These are phyloP conservation scores for Campoletis raptor DNA, from an alignment of 2,888 invertebrate genomes.

Conservation along the genomic window DNA sequence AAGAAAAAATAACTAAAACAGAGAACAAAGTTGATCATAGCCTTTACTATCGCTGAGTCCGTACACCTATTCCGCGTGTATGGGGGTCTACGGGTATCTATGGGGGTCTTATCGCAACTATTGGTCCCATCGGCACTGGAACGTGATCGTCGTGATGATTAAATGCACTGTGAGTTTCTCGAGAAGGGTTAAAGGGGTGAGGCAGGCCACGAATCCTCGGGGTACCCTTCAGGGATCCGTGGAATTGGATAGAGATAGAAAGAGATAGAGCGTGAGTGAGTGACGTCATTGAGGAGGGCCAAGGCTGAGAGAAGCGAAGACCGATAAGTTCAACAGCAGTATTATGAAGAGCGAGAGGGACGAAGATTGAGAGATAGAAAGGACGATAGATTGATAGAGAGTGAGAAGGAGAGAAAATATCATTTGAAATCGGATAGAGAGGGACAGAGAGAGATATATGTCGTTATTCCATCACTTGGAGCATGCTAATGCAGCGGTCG, in stretches of 20 bases:
- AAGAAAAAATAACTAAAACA: not conserved
- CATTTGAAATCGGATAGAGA: constrained; percentile 10
- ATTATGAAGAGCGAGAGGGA: not conserved
- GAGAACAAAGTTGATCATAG: not conserved
- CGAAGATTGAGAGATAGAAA: constrained; percentile 10
- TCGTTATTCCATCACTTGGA: constrained; percentile 63
- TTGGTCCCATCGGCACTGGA: constrained; percentile 56
- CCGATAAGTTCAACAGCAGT: constrained; percentile 27
- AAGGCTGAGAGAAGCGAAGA: constrained; percentile 48
- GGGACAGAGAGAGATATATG: constrained; percentile 54
- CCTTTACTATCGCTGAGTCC: not conserved
- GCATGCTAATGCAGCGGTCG: constrained; percentile 63
- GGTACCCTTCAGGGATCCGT: constrained; percentile 42
- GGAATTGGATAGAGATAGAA: constrained; percentile 11
- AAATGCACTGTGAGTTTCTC: constrained; percentile 60
- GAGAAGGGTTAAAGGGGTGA: constrained; percentile 17
- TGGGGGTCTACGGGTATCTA: not conserved
- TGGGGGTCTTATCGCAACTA: constrained; percentile 54
- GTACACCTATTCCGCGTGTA: not conserved
- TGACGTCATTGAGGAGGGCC: constrained; percentile 34
- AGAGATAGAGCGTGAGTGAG: constrained; percentile 10
- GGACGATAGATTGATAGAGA: constrained; percentile 1
- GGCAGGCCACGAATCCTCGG: constrained; percentile 32
- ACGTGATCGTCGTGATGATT: constrained; percentile 66
- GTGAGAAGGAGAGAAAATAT: constrained; percentile 4